phyloP scores from a whole-genome alignment of 2,797 vertebrate species.

The Ctenochaetus hawaiiensis region DNA sequence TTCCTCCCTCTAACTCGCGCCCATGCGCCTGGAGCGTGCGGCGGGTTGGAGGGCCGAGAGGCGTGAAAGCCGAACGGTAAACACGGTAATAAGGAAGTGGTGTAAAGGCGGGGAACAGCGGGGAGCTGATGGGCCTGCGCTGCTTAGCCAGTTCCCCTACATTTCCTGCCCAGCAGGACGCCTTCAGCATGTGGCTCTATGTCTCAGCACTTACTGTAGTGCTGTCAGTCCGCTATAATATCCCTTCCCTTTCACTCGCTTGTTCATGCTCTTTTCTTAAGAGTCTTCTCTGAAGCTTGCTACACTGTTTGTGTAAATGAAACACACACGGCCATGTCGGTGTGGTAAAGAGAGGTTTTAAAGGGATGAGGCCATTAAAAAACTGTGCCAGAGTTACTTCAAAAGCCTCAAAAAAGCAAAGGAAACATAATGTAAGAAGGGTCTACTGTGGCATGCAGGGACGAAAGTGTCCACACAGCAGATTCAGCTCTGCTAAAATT shows the following conservation, averaged over 20 bases:
- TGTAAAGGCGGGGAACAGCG: conserved; percentile 93
- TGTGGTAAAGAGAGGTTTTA: conserved; percentile 44
- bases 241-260: conserved; percentile 73
- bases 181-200: conserved; percentile 87
- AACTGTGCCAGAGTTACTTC: conserved; percentile 18
- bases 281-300: conserved; percentile 76
- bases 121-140: conserved; percentile 92
- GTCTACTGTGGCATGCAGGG: not conserved
- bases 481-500: not conserved
- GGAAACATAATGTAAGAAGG: not conserved
- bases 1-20: conserved; percentile 50
- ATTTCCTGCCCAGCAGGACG: conserved; percentile 95
- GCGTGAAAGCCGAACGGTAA: conserved; percentile 93
- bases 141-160: conserved; percentile 94
- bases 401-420: conserved; percentile 28
- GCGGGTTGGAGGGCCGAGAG: conserved; percentile 79
- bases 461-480: conserved; percentile 12
- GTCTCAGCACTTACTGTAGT: conserved; percentile 75
- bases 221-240: conserved; percentile 84
- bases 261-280: conserved; percentile 54
- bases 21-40: conserved; percentile 73
- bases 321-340: conserved; percentile 53
- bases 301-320: conserved; percentile 78
- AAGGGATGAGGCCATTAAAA: conserved; percentile 47
- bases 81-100: conserved; percentile 94